A percentile compares a stretch with the other conserved stretches of the same genome.
phyloP scores from a whole-genome alignment of 2,797 vertebrate species.

The Columba guinea region DNA sequence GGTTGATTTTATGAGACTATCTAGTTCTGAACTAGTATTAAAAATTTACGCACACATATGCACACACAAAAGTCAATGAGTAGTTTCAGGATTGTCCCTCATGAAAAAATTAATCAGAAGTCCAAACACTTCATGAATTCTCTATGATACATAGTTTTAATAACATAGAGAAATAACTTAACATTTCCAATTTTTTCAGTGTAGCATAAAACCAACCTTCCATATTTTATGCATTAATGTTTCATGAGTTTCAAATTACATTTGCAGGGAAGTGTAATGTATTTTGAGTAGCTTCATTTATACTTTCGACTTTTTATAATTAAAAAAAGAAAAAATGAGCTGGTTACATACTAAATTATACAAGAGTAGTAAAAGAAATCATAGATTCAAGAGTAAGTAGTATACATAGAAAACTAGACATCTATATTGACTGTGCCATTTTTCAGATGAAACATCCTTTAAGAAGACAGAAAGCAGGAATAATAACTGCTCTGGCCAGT shows the following conservation, averaged over 20 bases:
- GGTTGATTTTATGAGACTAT: background rate
- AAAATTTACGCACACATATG: background rate
- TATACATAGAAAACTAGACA: background rate
- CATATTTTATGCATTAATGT: slow-evolving; percentile 56
- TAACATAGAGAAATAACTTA: background rate
- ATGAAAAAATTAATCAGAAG: background rate
- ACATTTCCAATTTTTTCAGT: slow-evolving; percentile 12
- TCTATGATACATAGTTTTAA: slow-evolving; percentile 43
- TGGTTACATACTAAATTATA: slow-evolving; percentile 2
- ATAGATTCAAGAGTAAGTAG: background rate
- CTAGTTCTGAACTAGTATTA: background rate
- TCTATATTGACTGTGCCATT: background rate
- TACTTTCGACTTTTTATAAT: slow-evolving; percentile 43
- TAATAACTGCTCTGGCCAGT: background rate
- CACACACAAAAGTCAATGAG: background rate
- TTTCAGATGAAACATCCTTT: background rate
- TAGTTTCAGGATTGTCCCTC: background rate
- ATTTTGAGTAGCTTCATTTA: slow-evolving; percentile 58
- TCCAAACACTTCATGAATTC: background rate
- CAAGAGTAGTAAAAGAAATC: background rate
- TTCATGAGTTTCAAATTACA: slow-evolving; percentile 62
- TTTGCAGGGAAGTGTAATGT: slow-evolving; percentile 41
- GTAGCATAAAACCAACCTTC: slow-evolving; percentile 29
- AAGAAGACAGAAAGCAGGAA: background rate
- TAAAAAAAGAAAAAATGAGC: slow-evolving; percentile 38